Base-by-base conservation (phyloP, 2,797 vertebrate species). In the Acanthurus leucopareius region DNA sequence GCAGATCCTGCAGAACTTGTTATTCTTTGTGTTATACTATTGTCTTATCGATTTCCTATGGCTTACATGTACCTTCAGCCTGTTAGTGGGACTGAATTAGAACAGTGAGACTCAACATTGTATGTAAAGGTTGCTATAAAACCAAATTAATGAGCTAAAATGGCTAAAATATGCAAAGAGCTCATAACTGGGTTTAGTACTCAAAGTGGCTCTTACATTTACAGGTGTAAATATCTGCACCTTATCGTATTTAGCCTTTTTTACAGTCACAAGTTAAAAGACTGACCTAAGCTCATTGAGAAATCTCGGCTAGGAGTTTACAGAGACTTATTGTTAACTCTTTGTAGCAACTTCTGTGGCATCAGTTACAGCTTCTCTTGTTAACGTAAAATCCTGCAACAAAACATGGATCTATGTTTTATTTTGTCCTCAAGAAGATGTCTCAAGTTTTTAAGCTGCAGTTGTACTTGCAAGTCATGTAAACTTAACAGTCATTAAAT, bases 401-500 rank as follows among this genome's bases (percentile, higher is more conserved):
- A 25, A 73, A 65, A 61, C 28, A 4, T 1, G 16, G 3, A 53
- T 77, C 48, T 35, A 5, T 44, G 11, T 73, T 70, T 82, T 61
- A 35, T 77, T 53, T 17, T 32, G 22, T 38, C 6, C 47, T 56
- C 1, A 47, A 77, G 56, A 58, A 5, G 9, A 45, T 48, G 7
- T 58, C 48, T 40, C 57, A 54, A 71, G 44, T 80, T 86, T 85
- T 71, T 22, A 28, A 25, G 44, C 69, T 60, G 69, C 56, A 10
- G 32, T 52, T 63, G 47, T 47, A 20, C 78, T 54, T 42, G 40
- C 35, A 58, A 72, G 56, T 88, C 88, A 69, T 68, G 40, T 75
- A 51, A 85, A 84, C 79, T 80, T 68, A 45, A 75, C 72, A 54
- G 78, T 73, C 40, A 51, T 77, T 82, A 59, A 86, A 75, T 67